phyloP scores from a whole-genome alignment of 2,888 invertebrate species.

The Lasius fuliginosus region DNA sequence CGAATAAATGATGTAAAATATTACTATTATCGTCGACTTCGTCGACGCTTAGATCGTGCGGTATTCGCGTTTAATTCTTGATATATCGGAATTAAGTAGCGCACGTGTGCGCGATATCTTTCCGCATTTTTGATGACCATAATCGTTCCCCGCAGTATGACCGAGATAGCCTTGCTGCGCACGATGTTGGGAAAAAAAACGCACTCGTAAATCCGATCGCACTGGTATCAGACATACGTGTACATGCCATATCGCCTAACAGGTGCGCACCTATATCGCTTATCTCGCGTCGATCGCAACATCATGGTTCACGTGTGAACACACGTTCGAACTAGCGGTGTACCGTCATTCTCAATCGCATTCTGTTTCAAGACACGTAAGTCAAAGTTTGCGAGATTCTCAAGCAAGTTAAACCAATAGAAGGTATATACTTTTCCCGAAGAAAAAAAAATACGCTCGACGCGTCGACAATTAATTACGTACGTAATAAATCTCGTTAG shows the following conservation, averaged over 20 bases:
- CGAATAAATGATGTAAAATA: neutral
- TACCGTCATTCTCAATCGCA: conserved; percentile 66
- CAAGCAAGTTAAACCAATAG: neutral
- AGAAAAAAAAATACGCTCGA: neutral
- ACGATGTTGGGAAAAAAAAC: conserved; percentile 27
- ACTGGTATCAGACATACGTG: conserved; percentile 22
- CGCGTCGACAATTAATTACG: neutral
- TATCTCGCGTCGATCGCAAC: conserved; percentile 71
- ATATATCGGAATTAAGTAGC: conserved; percentile 3
- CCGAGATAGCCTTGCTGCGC: conserved; percentile 17
- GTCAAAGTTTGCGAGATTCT: neutral
- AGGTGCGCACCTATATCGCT: conserved; percentile 68
- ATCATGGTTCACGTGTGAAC: conserved; percentile 52
- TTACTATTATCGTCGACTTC: neutral
- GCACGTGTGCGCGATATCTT: neutral
- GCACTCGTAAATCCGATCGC: conserved; percentile 70
- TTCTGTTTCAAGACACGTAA: neutral
- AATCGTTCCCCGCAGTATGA: neutral
- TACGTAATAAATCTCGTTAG: neutral
- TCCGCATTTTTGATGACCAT: neutral
- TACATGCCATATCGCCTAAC: conserved; percentile 61
- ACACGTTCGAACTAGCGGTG: conserved; percentile 68
- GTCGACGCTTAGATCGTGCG: neutral
- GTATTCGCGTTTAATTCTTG: neutral
- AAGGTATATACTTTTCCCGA: neutral